Percentiles rank a stretch among this genome's conserved stretches.
These are phyloP conservation scores for Zosterops japonicus DNA, from an alignment of 2,113 vertebrate genomes.

Conservation along the genomic window DNA sequence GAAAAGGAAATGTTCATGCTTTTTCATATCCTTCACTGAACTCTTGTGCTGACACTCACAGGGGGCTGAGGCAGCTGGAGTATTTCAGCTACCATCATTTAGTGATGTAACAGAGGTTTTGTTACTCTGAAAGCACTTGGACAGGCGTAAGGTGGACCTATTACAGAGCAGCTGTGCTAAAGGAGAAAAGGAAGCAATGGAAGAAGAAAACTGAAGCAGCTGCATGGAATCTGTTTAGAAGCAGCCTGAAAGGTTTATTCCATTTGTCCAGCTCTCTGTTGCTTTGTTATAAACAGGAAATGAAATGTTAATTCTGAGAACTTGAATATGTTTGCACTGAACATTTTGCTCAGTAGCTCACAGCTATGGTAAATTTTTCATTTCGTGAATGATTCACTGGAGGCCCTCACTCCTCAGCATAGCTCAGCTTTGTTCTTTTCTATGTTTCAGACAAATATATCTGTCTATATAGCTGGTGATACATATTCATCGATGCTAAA, in stretches of 20 bases:
- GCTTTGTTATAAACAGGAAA: constrained; percentile 42
- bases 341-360: constrained; percentile 39
- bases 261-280: not conserved
- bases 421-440: constrained; percentile 26
- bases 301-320: constrained; percentile 31
- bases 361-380: not conserved
- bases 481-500: not conserved
- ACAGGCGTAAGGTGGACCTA: not conserved
- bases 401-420: not conserved
- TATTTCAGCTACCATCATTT: not conserved
- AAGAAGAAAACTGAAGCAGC: not conserved
- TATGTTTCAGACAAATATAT: constrained; percentile 30
- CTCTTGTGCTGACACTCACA: not conserved
- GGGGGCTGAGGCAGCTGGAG: not conserved
- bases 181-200: not conserved
- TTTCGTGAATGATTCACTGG: constrained; percentile 48
- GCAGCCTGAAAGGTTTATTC: not conserved
- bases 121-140: not conserved
- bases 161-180: not conserved
- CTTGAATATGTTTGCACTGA: constrained; percentile 9
- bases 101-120: not conserved
- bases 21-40: not conserved
- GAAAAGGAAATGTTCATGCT: not conserved
- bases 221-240: not conserved
- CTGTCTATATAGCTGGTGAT: not conserved